Evolutionary conservation across 2,113 vertebrate species (phyloP), one percentile per base, ranked within the genome.

Genomic region (Elanoides forficatus): DNA sequence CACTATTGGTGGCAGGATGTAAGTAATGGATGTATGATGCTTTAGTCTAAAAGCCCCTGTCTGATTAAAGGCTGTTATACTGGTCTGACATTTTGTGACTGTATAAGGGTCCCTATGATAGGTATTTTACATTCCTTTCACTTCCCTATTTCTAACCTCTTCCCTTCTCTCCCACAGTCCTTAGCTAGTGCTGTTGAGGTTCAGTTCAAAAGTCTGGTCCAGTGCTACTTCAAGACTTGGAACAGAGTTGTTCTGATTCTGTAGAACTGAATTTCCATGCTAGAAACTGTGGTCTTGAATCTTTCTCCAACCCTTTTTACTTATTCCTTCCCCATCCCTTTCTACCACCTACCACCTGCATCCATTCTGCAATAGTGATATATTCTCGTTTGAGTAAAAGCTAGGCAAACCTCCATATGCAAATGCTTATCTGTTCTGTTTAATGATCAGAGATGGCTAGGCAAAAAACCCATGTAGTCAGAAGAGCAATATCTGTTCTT

Each of bases 61-160:
- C 50, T 72, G 56, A 42, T 67, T 62, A 67, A 81, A 62, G 10
- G 26, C 62, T 71, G 9, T 34, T 29, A 45, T 34, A 45, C 18
- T 38, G 36, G 40, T 66, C 42, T 75, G 45, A 52, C 10, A 8
- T 15, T 47, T 70, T 56, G 30, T 65, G 30, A 62, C 30, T 26
- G 14, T 67, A 0, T 53, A 14, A 40, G 40, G 7, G 9, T 42
- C 14, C 5, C 29, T 45, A 0, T 60, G 34, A 12, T 0, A 8
- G 38, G 3, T 80, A 30, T 76, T 89, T 53, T 48, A 9, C 4
- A 16, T 53, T 80, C 27, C 3, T 76, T 90, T 83, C n/a, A 20
- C 15, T 89, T 67, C 21, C 43, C 9, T 53, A 0, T 70, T 84
- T 48, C 30, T 84, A 52, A 40, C 7, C 10, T 52, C 26, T 50